Evolutionary conservation across 1,140 invertebrate species (phyloP), one percentile per base, ranked within the genome.

Genomic region (Aphelenchoides avenae): DNA sequence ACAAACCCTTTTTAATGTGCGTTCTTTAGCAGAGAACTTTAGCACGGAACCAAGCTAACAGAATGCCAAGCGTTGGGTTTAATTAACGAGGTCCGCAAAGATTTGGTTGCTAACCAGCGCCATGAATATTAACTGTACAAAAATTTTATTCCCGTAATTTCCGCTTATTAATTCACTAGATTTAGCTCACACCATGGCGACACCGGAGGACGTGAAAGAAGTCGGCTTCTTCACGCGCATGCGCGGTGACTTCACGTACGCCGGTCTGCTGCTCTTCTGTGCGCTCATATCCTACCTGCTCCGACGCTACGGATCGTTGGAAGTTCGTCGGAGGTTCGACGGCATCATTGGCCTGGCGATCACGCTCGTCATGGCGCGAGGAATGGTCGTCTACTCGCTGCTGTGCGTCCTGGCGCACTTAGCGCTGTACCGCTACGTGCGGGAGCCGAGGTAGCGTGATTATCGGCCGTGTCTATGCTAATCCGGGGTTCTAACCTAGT

Each of bases 321-420:
- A 7, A 13, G 20, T 55, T 51, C 58, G 60, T 24, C 24, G 30
- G 13, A 22, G 31, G 18, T 20, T 67, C 15, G 61, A 64, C 15
- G 61, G 61, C 27, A n/a, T 64, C 31, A 42, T 64, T 31, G 61
- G 61, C 7, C 29, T 64, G n/a, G 26, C 31, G 42, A 33, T 64
- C 24, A 51, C 49, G 6, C 13, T 47, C 5, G 36, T 57, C 15
- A 41, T 65, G 6, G 30, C 58, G 18, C 34, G 61, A 27, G 20
- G 36, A n/a, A 31, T 52, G 27, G n/a, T 50, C 0, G 27, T 64
- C 3, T 64, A 54, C 34, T 64, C 61, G 9, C 22, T 64, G 36
- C 26, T 66, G n/a, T 15, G 41, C 57, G 61, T 64, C 18, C 0
- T 67, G 22, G 61, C 63, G 5, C 62, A 64, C 66, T 49, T 64